Conservation (phyloP, 2,888 invertebrate genomes). For the Dasypogon diadema region DNA sequence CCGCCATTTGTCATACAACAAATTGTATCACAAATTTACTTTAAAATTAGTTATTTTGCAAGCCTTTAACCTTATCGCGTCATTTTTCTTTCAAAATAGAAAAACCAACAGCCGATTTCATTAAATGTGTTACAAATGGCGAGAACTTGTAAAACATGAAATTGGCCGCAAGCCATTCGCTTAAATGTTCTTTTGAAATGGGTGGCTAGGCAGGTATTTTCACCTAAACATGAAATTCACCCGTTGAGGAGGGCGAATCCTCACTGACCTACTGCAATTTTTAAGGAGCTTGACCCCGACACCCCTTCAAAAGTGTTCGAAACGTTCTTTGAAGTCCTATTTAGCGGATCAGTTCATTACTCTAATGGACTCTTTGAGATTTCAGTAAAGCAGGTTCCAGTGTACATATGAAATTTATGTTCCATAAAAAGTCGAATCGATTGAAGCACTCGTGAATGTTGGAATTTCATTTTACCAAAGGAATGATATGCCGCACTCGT, state of each 20-base stretch:
- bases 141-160: slow-evolving; percentile 42
- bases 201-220: no score
- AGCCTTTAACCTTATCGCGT: no score
- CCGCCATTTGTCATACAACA: no score
- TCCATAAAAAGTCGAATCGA: slow-evolving; percentile 17
- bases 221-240: not conserved
- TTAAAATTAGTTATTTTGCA: no score
- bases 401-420: slow-evolving; percentile 1
- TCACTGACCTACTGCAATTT: not conserved
- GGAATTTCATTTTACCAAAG: not conserved
- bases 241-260: not conserved
- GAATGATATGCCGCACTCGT: not conserved
- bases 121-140: slow-evolving; percentile 41
- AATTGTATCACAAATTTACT: no score
- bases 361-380: slow-evolving; percentile 26
- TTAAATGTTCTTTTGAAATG: slow-evolving; percentile 4
- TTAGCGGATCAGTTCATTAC: slow-evolving; percentile 43
- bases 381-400: not conserved
- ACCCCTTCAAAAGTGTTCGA: slow-evolving; percentile 1
- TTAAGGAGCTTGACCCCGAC: not conserved
- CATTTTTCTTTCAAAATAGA: no score
- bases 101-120: no score
- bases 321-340: slow-evolving; percentile 22
- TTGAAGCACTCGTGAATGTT: not conserved
- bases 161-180: slow-evolving; percentile 41